These are phyloP conservation scores for Microctonus hyperodae DNA, from an alignment of 2,888 invertebrate species.

Conservation along the genomic window DNA sequence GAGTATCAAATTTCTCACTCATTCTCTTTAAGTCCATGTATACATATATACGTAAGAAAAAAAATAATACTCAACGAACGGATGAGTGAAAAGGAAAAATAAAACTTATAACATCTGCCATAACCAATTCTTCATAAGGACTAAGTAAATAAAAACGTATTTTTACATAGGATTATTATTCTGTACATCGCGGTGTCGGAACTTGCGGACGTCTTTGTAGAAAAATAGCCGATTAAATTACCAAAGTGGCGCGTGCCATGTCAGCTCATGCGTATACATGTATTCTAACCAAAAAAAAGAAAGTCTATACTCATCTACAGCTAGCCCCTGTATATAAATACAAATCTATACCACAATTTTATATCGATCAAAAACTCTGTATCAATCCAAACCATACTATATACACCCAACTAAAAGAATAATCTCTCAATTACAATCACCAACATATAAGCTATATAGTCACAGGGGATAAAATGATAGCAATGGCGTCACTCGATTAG, in stretches of 20 bases:
- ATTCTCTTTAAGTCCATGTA: not conserved
- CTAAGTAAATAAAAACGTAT: constrained; percentile 18
- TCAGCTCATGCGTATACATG: constrained; percentile 41
- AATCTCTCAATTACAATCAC: constrained; percentile 27
- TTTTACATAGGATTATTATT: constrained; percentile 24
- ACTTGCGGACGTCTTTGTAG: constrained; percentile 45
- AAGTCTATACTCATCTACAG: not conserved
- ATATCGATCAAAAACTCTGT: not conserved
- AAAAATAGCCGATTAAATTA: constrained; percentile 62
- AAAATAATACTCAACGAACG: too few species aligned
- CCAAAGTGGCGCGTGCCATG: constrained; percentile 59
- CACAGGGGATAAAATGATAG: constrained; percentile 8
- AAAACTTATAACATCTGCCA: constrained; percentile 20
- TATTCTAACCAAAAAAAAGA: not conserved
- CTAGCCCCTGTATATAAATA: not conserved
- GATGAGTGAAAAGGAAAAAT: constrained; percentile 13
- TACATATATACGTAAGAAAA: not conserved
- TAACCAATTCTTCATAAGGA: not conserved
- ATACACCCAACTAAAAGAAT: not conserved
- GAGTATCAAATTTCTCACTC: not conserved
- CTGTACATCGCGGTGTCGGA: constrained; percentile 31
- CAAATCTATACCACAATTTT: not conserved
- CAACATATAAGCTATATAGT: constrained; percentile 25
- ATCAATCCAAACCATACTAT: constrained; percentile 13
- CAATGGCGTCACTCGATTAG: constrained; percentile 26